phyloP scores from a whole-genome alignment of 1,140 invertebrate species.

The Nymphalis io region DNA sequence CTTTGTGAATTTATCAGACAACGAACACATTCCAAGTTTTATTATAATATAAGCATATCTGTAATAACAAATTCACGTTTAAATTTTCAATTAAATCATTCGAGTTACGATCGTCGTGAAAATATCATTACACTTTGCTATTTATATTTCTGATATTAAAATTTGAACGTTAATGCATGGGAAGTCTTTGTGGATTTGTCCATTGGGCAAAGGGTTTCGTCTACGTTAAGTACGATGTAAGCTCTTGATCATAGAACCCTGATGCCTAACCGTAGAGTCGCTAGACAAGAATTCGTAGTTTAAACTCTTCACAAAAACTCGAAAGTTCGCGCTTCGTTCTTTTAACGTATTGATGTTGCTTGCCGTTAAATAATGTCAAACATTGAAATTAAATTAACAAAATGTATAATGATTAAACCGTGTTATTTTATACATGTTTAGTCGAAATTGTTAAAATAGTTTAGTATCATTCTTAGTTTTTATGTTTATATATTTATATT shows the following conservation, averaged over 20 bases:
- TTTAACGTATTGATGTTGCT: conserved; percentile 68
- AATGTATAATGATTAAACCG: conserved; percentile 66
- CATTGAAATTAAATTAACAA: conserved; percentile 65
- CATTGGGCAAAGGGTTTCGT: conserved; percentile 17
- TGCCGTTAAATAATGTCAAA: conserved; percentile 71
- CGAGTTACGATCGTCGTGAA: not conserved
- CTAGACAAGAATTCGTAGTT: conserved; percentile 74
- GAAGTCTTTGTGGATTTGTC: conserved; percentile 29
- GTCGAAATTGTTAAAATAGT: conserved; percentile 74
- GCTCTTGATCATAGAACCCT: conserved; percentile 28
- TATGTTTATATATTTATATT: conserved; percentile 55
- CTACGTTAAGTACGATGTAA: conserved; percentile 28
- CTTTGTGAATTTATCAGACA: conserved; percentile 67
- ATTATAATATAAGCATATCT: conserved; percentile 48
- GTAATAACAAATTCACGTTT: conserved; percentile 39
- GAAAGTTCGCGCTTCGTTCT: conserved; percentile 67
- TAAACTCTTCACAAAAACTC: conserved; percentile 60
- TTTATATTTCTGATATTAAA: conserved; percentile 12
- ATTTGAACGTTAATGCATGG: conserved; percentile 2
- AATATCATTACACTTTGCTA: not conserved
- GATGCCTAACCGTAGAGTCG: conserved; percentile 62
- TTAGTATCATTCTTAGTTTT: conserved; percentile 64
- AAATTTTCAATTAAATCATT: conserved; percentile 16
- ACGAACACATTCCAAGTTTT: conserved; percentile 67
- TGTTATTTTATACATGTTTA: conserved; percentile 73